phyloP scores from a whole-genome alignment of 2,888 invertebrate genomes.

The Leptopterna dolabrata region DNA sequence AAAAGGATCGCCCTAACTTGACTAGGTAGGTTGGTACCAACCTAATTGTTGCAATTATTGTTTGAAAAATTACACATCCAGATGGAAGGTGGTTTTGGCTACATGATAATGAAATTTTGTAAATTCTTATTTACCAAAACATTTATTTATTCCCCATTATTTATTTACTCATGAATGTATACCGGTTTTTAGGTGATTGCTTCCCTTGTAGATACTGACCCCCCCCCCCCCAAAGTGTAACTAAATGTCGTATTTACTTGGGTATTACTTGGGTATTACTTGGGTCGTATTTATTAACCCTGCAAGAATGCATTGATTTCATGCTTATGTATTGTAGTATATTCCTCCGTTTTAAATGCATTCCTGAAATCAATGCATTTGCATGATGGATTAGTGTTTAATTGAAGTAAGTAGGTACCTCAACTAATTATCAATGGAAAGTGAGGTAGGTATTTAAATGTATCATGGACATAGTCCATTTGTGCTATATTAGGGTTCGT shows the following conservation, averaged over 20 bases:
- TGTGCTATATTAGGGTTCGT: conserved; percentile 19
- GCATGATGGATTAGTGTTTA: background rate
- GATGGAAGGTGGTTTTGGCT: no score
- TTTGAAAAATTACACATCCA: no score
- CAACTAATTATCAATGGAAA: background rate
- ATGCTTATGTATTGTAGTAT: conserved; percentile 31
- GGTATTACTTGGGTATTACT: background rate
- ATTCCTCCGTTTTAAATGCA: background rate
- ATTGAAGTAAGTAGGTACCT: background rate
- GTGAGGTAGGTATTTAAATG: background rate
- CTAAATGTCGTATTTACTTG: background rate
- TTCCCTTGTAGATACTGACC: background rate
- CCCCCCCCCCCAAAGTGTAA: background rate
- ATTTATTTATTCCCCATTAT: background rate
- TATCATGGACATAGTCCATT: background rate
- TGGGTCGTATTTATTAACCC: no score
- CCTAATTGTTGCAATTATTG: no score
- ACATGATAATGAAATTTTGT: no score
- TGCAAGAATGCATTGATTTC: conserved; percentile 26
- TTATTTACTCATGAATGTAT: background rate
- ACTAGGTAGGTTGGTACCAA: no score
- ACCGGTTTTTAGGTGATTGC: background rate
- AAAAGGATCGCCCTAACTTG: no score
- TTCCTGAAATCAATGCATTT: conserved; percentile 48
- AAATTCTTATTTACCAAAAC: no score